These are phyloP conservation scores for Eupithecia vulgata DNA, from an alignment of 2,888 invertebrate genomes.

Conservation along the genomic window DNA sequence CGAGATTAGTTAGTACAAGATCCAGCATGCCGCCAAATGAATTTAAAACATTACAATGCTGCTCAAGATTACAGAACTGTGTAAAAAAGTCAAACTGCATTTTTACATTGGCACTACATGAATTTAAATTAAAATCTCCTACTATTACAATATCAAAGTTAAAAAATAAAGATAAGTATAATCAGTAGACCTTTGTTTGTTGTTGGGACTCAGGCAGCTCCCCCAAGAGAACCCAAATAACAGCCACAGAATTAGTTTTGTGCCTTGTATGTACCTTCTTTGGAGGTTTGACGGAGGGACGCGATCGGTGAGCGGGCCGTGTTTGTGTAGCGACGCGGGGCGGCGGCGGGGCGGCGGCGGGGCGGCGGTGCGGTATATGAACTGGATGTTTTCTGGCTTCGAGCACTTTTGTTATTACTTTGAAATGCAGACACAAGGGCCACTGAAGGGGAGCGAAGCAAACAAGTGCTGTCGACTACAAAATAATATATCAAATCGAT, in stretches of 20 bases:
- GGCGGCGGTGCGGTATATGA: slow-evolving; percentile 69
- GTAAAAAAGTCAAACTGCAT: too few relatives aligned
- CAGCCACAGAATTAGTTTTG: slow-evolving; percentile 77
- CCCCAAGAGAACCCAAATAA: slow-evolving; percentile 69
- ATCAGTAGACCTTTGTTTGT: too few relatives aligned
- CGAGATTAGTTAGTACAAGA: too few relatives aligned
- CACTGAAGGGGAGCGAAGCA: slow-evolving; percentile 72
- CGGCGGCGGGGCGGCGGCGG: neutral
- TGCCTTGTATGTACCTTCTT: slow-evolving; percentile 76
- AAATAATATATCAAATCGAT: slow-evolving; percentile 54
- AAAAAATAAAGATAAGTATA: too few relatives aligned
- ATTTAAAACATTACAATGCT: too few relatives aligned
- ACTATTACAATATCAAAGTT: too few relatives aligned
- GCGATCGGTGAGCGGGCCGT: slow-evolving; percentile 52
- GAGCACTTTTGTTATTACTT: slow-evolving; percentile 83
- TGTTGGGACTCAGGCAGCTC: slow-evolving; percentile 60
- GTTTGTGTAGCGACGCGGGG: slow-evolving; percentile 65
- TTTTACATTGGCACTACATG: too few relatives aligned
- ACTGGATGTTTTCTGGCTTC: slow-evolving; percentile 83
- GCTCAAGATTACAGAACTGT: too few relatives aligned
- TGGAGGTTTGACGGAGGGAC: slow-evolving; percentile 64
- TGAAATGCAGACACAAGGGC: slow-evolving; percentile 69
- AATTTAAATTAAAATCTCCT: too few relatives aligned
- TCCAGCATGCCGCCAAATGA: too few relatives aligned
- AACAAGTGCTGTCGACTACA: slow-evolving; percentile 71